Evolutionary conservation across 1,140 invertebrate species (phyloP).

Genomic region (Drosophila ironensis): DNA sequence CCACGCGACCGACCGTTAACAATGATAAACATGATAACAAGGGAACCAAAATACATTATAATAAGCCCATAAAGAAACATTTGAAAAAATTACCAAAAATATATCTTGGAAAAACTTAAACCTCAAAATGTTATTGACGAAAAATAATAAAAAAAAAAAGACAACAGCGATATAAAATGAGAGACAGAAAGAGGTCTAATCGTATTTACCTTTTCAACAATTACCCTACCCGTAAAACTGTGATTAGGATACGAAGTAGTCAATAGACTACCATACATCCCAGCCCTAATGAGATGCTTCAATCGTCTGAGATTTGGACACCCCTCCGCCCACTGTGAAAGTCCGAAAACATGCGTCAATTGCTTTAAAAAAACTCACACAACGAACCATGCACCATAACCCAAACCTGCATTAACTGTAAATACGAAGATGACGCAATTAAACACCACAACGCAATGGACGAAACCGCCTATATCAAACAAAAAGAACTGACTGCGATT

Average conservation of each 20-base stretch:
- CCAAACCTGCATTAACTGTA: background rate
- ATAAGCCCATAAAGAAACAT: too few relatives aligned
- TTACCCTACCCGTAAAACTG: background rate
- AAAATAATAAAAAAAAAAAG: too few relatives aligned
- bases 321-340: constrained; percentile 2
- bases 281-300: background rate
- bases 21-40: too few relatives aligned
- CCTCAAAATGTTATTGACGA: background rate
- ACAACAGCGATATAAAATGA: too few relatives aligned
- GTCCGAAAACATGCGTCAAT: background rate
- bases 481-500: too few relatives aligned
- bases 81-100: background rate
- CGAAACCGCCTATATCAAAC: background rate
- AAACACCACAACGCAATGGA: background rate
- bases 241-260: background rate
- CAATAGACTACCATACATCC: background rate
- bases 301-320: background rate
- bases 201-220: background rate
- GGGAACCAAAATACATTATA: too few relatives aligned
- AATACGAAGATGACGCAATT: background rate
- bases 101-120: background rate
- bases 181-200: too few relatives aligned
- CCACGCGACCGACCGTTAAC: too few relatives aligned
- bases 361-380: background rate
- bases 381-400: background rate